Conservation (phyloP, 2,888 invertebrate species). For the Spialia ferax region DNA sequence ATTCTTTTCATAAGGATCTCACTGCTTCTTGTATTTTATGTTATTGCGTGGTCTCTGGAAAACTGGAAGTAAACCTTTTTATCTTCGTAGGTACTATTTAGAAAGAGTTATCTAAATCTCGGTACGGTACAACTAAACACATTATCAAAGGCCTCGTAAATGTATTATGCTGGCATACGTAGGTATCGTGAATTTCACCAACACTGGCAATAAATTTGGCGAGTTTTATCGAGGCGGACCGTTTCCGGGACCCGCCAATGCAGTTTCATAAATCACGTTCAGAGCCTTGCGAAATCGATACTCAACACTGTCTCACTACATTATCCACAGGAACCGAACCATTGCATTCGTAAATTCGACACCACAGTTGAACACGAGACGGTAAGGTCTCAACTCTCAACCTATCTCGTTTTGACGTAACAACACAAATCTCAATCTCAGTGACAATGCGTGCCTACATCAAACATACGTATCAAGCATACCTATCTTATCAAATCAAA, state of each 20-base stretch:
- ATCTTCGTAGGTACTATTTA: constrained; percentile 26
- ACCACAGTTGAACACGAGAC: constrained; percentile 37
- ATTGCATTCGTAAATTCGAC: constrained; percentile 46
- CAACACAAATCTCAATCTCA: constrained; percentile 76
- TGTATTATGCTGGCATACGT: constrained; percentile 14
- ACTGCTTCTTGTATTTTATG: neutral
- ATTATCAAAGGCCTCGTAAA: constrained; percentile 21
- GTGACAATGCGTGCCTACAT: constrained; percentile 70
- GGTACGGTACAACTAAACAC: constrained; percentile 2
- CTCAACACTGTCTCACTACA: constrained; percentile 10
- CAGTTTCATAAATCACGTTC: constrained; percentile 41
- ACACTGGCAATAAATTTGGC: constrained; percentile 37
- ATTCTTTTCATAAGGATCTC: neutral
- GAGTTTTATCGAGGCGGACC: constrained; percentile 39
- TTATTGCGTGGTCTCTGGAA: constrained; percentile 8
- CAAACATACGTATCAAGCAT: constrained; percentile 63
- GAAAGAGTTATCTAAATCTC: constrained; percentile 22
- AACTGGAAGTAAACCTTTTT: constrained; percentile 23
- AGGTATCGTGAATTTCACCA: constrained; percentile 9
- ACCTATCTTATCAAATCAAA: constrained; percentile 76
- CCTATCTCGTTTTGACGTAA: constrained; percentile 59
- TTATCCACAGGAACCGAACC: constrained; percentile 39
- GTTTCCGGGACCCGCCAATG: constrained; percentile 28
- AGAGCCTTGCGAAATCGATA: constrained; percentile 39
- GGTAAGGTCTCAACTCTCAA: constrained; percentile 32